These are phyloP conservation scores for Datnioides undecimradiatus DNA, from an alignment of 2,113 vertebrate species.

Conservation along the genomic window DNA sequence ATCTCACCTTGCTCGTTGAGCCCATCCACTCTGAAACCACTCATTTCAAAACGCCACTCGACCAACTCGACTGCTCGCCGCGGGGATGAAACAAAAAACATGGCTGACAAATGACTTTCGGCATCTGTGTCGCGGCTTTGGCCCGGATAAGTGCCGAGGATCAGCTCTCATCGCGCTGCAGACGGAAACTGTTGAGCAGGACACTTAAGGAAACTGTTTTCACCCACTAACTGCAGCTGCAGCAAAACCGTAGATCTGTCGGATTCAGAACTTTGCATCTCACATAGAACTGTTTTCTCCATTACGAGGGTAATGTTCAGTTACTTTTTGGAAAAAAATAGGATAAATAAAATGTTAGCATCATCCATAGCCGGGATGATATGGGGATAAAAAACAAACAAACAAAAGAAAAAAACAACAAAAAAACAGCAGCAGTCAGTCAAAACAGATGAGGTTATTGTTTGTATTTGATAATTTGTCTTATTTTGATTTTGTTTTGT, in stretches of 20 bases:
- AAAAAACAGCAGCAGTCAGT: constrained; percentile 13
- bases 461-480: constrained; percentile 64
- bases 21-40: constrained; percentile 63
- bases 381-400: not conserved
- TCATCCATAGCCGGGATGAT: constrained; percentile 51
- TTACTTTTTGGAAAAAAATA: constrained; percentile 56
- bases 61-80: not conserved
- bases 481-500: constrained; percentile 68
- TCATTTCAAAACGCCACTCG: constrained; percentile 57
- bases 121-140: not conserved
- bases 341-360: constrained; percentile 13
- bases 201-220: constrained; percentile 23
- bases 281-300: constrained; percentile 31
- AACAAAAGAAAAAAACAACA: not conserved
- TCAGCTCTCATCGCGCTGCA: constrained; percentile 18
- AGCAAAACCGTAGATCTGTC: constrained; percentile 43
- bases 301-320: constrained; percentile 56
- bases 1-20: constrained; percentile 61
- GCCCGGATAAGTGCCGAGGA: not conserved
- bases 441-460: constrained; percentile 39
- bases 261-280: constrained; percentile 50
- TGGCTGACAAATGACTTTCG: constrained; percentile 37
- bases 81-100: not conserved
- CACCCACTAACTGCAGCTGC: constrained; percentile 57
- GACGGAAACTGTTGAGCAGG: constrained; percentile 34